These are phyloP conservation scores for Serinus canaria DNA, from an alignment of 2,113 vertebrate species.

Conservation along the genomic window DNA sequence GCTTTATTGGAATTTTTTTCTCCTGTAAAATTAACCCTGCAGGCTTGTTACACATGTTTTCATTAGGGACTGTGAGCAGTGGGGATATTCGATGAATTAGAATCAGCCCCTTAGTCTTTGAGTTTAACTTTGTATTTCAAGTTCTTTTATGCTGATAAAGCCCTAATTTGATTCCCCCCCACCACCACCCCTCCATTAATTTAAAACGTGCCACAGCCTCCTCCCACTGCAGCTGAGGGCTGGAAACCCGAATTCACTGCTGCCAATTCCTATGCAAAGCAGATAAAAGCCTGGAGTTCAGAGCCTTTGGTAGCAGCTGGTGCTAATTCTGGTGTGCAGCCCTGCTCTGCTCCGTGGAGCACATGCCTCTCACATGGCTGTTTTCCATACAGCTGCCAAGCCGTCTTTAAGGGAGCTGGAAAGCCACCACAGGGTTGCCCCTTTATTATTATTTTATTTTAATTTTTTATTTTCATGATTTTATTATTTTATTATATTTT, in stretches of 20 bases:
- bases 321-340: neutral
- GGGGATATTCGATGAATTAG: constrained; percentile 65
- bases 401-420: neutral
- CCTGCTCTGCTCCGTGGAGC: neutral
- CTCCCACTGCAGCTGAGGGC: neutral
- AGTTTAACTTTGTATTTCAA: constrained; percentile 43
- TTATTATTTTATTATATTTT: neutral
- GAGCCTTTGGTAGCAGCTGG: neutral
- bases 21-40: constrained; percentile 75
- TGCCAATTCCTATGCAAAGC: neutral
- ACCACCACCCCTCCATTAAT: neutral
- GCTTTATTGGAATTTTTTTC: constrained; percentile 70
- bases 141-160: constrained; percentile 28
- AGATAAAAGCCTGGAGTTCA: neutral
- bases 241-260: neutral
- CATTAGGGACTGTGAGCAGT: constrained; percentile 67
- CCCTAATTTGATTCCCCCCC: neutral
- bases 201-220: neutral
- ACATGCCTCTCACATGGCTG: neutral
- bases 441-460: neutral
- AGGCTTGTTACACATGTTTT: constrained; percentile 77
- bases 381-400: neutral
- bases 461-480: too few species aligned
- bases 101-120: constrained; percentile 59
- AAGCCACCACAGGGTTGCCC: neutral